Percentiles rank a stretch among this genome's conserved stretches.
These are phyloP conservation scores for Bufo bufo DNA, from an alignment of 2,113 vertebrate genomes.

Conservation along the genomic window DNA sequence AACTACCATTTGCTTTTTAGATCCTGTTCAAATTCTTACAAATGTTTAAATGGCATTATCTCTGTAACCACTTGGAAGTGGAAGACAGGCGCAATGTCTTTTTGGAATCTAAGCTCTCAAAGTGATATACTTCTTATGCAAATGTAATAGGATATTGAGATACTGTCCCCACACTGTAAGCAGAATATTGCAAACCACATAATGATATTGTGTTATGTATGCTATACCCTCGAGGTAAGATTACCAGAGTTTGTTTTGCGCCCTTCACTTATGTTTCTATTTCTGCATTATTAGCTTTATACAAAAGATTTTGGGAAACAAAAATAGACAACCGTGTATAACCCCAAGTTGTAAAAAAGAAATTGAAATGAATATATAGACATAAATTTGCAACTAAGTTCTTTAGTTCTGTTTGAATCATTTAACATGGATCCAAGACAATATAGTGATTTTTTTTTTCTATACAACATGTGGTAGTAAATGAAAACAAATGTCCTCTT, in stretches of 20 bases:
- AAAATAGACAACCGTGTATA: slow-evolving; percentile 21
- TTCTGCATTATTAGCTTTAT: slow-evolving; percentile 11
- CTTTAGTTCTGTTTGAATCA: background rate
- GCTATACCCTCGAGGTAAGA: slow-evolving; percentile 26
- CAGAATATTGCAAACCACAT: slow-evolving; percentile 28
- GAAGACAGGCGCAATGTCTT: slow-evolving; percentile 36
- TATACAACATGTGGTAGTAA: background rate
- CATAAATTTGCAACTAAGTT: background rate
- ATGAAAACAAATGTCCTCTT: background rate
- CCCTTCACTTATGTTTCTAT: slow-evolving; percentile 16
- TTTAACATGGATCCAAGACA: background rate
- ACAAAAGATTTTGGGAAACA: slow-evolving; percentile 12
- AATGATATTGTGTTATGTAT: slow-evolving; percentile 40
- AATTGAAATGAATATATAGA: background rate
- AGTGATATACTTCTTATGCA: slow-evolving; percentile 41
- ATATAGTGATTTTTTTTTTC: background rate
- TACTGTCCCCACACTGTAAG: background rate
- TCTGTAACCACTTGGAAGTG: slow-evolving; percentile 33
- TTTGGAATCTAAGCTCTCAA: slow-evolving; percentile 49
- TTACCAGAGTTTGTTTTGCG: slow-evolving; percentile 29
- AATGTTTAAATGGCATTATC: slow-evolving; percentile 49
- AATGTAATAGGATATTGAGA: slow-evolving; percentile 40
- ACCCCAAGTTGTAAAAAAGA: background rate
- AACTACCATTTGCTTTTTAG: slow-evolving; percentile 37
- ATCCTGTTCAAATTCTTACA: slow-evolving; percentile 17